These are phyloP conservation scores for Istiophorus platypterus DNA, from an alignment of 2,113 vertebrate genomes.

Conservation along the genomic window DNA sequence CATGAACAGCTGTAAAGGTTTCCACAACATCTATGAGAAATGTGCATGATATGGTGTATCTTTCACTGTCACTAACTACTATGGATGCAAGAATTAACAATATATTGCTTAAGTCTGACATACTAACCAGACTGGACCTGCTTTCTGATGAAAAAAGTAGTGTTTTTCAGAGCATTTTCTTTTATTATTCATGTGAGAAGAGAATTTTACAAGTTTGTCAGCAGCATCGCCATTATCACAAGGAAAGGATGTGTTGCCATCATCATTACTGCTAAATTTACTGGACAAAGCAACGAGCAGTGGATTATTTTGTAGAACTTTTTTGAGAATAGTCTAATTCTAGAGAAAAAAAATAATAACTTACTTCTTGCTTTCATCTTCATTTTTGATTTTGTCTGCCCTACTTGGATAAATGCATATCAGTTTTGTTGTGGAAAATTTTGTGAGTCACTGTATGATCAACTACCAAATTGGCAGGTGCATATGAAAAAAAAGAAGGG, in stretches of 20 bases:
- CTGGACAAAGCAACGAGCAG: conserved; percentile 16
- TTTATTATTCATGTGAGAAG: conserved; percentile 20
- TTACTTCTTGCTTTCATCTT: conserved; percentile 13
- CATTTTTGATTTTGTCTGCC: conserved; percentile 20
- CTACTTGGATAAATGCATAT: conserved; percentile 28
- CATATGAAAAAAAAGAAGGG: neutral
- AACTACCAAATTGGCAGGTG: conserved; percentile 26
- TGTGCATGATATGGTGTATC: conserved; percentile 1
- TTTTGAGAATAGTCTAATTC: conserved; percentile 19
- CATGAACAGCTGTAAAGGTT: conserved; percentile 37
- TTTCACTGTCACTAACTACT: neutral
- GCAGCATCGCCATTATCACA: conserved; percentile 15
- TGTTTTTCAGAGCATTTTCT: neutral
- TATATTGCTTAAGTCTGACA: neutral
- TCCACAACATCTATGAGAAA: conserved; percentile 5
- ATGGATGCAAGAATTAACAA: neutral
- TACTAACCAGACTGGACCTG: neutral
- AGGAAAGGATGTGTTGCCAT: conserved; percentile 2
- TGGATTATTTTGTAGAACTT: conserved; percentile 19
- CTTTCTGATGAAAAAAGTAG: neutral
- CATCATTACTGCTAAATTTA: conserved; percentile 25
- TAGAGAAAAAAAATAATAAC: conserved; percentile 17
- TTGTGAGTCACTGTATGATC: conserved; percentile 22
- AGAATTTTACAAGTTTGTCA: conserved; percentile 10
- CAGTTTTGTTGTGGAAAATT: conserved; percentile 23